Conservation (phyloP, 92 coral and sea anemone genomes). For the Montipora capitata region DNA sequence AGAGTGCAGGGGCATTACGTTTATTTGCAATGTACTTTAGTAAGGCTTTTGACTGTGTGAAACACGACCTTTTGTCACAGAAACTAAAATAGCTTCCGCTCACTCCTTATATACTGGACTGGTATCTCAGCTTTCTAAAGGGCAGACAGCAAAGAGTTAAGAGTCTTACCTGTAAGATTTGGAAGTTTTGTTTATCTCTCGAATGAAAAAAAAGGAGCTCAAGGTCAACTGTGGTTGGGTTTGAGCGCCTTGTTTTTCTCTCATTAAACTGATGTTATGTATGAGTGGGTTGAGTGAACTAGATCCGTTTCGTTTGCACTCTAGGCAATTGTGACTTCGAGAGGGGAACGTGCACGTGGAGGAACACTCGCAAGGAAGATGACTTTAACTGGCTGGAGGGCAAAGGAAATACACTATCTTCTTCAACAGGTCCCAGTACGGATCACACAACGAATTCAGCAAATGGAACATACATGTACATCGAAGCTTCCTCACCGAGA, state of each 20-base stretch:
- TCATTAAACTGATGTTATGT: no score
- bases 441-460: conserved; percentile 93
- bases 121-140: no score
- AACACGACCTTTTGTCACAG: conserved; percentile 48
- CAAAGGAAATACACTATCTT: conserved; percentile 82
- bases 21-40: conserved; percentile 69
- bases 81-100: background rate
- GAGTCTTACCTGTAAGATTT: no score
- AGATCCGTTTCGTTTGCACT: background rate
- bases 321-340: conserved; percentile 95
- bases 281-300: background rate
- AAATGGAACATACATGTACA: conserved; percentile 94
- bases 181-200: no score
- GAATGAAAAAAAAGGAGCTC: no score
- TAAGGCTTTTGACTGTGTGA: conserved; percentile 71
- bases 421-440: conserved; percentile 87
- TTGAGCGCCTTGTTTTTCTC: no score
- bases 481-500: conserved; percentile 96
- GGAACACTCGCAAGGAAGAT: conserved; percentile 86
- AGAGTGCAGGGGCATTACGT: conserved; percentile 36
- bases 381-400: conserved; percentile 97
- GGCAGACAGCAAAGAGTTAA: no score
- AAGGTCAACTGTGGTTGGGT: no score
- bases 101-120: no score
- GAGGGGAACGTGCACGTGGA: conserved; percentile 93